Evolutionary conservation across 2,797 vertebrate genomes (phyloP), one percentile per base, ranked within the genome.

Genomic region (Calcarius lapponicus): DNA sequence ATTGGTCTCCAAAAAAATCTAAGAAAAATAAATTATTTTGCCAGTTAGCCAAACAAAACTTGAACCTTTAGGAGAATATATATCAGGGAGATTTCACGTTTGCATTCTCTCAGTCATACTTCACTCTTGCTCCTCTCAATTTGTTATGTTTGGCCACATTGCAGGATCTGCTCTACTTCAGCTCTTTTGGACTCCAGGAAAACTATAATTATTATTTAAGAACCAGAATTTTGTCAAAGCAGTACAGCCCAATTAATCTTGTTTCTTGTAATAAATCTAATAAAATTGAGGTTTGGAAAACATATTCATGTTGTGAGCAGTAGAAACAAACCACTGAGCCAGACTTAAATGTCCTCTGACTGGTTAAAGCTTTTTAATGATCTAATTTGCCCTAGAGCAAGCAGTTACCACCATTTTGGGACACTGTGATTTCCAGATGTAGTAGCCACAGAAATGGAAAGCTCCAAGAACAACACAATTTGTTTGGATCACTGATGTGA

Each of bases 101-200:
- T 88, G 28, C 32, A 26, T 90, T 95, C 51, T 92, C 34, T 91
- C 53, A 54, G 50, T 67, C 86, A 22, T 57, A 56, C 76, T 91
- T 85, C 78, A 72, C 57, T 58, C 75, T 80, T 0, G 0, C 48
- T 74, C 43, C 45, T 82, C 62, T 89, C 74, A 53, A 22, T 73
- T 88, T 92, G 62, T 91, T 93, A 73, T 83, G 38, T 92, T 96
- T 97, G 93, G 93, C 87, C 60, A 62, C 57, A 45, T 69, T 78
- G 28, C 56, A 90, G 26, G 40, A 36, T 86, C 48, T 96, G 87
- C 50, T 95, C 54, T 75, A 48, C 48, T 73, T 90, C 82, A 91
- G 75, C 51, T 64, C 64, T 88, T 83, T 66, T 70, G 34, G 73
- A 81, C 60, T 90, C 45, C 45, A 73, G 80, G 76, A 96, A 80